phyloP scores from a whole-genome alignment of 2,797 vertebrate species.

The Pempheris klunzingeri region DNA sequence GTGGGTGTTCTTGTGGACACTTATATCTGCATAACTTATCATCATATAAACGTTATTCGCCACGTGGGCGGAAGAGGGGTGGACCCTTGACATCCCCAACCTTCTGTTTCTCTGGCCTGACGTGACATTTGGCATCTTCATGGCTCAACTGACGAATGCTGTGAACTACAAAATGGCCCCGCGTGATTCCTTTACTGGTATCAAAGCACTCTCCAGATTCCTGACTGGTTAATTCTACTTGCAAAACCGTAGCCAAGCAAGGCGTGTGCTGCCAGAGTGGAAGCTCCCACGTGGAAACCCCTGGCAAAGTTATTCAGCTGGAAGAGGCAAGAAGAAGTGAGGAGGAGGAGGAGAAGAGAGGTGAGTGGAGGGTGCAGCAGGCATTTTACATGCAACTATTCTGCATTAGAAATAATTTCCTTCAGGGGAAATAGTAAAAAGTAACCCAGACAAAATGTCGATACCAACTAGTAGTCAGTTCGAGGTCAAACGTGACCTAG shows the following conservation, averaged over 20 bases:
- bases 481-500: slow-evolving; percentile 31
- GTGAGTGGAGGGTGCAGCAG: slow-evolving; percentile 11
- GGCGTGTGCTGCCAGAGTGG: slow-evolving; percentile 66
- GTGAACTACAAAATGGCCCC: slow-evolving; percentile 68
- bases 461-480: slow-evolving; percentile 5
- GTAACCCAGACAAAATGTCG: slow-evolving; percentile 41
- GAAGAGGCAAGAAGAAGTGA: slow-evolving; percentile 50
- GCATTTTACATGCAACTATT: slow-evolving; percentile 50
- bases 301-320: slow-evolving; percentile 67
- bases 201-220: slow-evolving; percentile 71
- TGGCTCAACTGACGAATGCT: slow-evolving; percentile 67
- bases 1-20: slow-evolving; percentile 59
- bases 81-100: slow-evolving; percentile 30
- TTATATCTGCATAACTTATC: slow-evolving; percentile 64
- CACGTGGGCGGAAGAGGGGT: slow-evolving; percentile 20
- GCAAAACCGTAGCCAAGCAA: slow-evolving; percentile 60
- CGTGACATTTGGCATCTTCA: slow-evolving; percentile 74
- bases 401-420: slow-evolving; percentile 45
- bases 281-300: slow-evolving; percentile 74
- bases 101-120: slow-evolving; percentile 59
- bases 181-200: slow-evolving; percentile 61
- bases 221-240: slow-evolving; percentile 76
- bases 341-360: slow-evolving; percentile 20
- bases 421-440: slow-evolving; percentile 43
- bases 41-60: slow-evolving; percentile 38